phyloP scores from a whole-genome alignment of 2,113 vertebrate genomes.

The Gorsachius goisagi region DNA sequence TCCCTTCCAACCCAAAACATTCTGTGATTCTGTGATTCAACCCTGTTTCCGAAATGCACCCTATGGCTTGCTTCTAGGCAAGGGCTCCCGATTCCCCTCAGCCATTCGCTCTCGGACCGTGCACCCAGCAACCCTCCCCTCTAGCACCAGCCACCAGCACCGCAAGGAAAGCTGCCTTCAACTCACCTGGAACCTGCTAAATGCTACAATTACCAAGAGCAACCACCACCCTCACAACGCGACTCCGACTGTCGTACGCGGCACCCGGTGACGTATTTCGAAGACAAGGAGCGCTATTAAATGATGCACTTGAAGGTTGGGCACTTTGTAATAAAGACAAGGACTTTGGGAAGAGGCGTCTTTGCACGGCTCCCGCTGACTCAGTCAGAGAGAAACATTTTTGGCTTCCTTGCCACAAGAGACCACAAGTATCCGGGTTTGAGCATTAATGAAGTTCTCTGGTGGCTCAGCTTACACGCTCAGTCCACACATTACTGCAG shows the following conservation, averaged over 20 bases:
- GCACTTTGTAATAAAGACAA: background rate
- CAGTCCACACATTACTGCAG: background rate
- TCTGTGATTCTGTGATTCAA: too few species aligned
- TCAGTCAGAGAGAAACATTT: background rate
- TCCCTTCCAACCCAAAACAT: too few species aligned
- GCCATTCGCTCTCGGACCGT: background rate
- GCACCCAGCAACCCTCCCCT: background rate
- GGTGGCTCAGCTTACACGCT: background rate
- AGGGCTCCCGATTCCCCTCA: background rate
- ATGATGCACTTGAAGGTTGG: background rate
- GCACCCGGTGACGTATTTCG: background rate
- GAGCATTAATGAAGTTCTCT: background rate
- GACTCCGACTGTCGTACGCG: rapidly evolving
- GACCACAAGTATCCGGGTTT: background rate
- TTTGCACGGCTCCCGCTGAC: background rate
- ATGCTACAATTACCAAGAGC: background rate
- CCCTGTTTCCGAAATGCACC: background rate
- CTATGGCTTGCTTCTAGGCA: background rate
- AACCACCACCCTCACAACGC: rapidly evolving
- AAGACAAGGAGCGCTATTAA: background rate
- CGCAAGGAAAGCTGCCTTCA: background rate
- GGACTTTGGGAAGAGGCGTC: background rate
- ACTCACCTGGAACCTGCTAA: background rate
- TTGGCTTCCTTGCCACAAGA: background rate
- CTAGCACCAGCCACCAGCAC: background rate